Evolutionary conservation across 1,140 invertebrate genomes (phyloP), one percentile per base, ranked within the genome.

Genomic region (Neotoxoptera formosana): DNA sequence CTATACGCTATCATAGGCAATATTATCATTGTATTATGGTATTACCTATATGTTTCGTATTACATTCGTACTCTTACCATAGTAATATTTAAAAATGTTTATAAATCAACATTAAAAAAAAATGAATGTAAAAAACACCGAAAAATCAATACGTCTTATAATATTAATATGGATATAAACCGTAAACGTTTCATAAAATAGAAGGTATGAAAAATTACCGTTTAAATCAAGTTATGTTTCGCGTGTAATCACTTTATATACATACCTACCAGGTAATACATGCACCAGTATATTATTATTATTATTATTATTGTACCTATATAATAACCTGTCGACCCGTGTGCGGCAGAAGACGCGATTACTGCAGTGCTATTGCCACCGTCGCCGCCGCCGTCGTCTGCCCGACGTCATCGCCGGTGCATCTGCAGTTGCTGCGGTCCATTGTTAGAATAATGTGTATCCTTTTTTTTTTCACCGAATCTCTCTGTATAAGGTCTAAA

Each of bases 401-500:
- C 41, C 47, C 30, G n/a, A 20, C 47, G 48, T 53, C 51, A 23
- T 41, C 86, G 48, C 7, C 53, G 51, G 53, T 36, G 34, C 88
- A 90, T 90, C 53, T 14, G n/a, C n/a, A 76, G 60, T n/a, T 7
- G n/a, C 23, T 56, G 51, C 23, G 2, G n/a, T 60, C 53, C 14
- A 90, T 90, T 67, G 53, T 90, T 67, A 67, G 47, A 48, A n/a
- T 88, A n/a, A n/a, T 88, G 8, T 51, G 25, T 36, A 25, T 45
- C 11, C 17, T 60, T 60, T 17, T 90, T 45, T 45, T 53, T 90
- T 90, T 17, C 89, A 67, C 89, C 89, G 89, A 90, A 90, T 51
- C 90, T 91, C 14, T 93, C 91, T 93, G n/a, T 93, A 93, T 93
- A 93, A 30, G 91, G 91, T 86, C 91, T 93, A 93, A 93, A 93